A percentile compares a stretch with the other conserved stretches of the same genome.
Evolutionary conservation across 2,797 vertebrate species (phyloP).

Genomic region (Dendrocincla fuliginosa): DNA sequence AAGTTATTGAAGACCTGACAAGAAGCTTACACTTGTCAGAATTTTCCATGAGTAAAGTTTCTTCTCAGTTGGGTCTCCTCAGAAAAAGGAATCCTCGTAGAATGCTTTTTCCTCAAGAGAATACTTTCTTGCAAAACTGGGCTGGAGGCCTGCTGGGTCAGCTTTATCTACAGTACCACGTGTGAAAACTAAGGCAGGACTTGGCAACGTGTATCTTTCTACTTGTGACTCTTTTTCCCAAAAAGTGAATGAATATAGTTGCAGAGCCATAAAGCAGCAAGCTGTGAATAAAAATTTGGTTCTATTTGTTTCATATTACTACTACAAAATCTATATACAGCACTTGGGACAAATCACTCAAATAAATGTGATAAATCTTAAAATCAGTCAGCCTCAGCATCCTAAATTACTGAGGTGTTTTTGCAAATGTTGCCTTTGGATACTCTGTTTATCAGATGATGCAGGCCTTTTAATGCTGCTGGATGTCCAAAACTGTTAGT

Average conservation of each 20-base stretch:
- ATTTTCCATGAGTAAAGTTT: not conserved
- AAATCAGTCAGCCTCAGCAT: not conserved
- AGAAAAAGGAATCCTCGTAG: not conserved
- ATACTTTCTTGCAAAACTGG: not conserved
- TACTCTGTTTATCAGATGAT: not conserved
- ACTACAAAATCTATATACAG: not conserved
- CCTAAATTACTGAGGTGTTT: not conserved
- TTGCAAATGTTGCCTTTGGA: not conserved
- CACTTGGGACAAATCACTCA: not conserved
- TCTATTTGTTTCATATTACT: not conserved
- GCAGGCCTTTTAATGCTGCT: not conserved
- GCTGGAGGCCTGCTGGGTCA: not conserved
- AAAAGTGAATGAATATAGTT: not conserved
- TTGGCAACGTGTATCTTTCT: rapidly evolving
- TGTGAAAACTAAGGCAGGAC: not conserved
- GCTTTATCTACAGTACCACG: not conserved
- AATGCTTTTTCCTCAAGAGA: not conserved
- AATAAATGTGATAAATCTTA: not conserved
- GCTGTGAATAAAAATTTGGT: not conserved
- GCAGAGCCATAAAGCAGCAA: not conserved
- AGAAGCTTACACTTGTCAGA: not conserved
- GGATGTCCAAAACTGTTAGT: not conserved
- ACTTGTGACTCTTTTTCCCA: not conserved
- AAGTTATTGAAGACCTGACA: not conserved
- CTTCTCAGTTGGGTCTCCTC: not conserved